Evolutionary conservation across 2,797 vertebrate species (phyloP).

Genomic region (Morelia viridis): DNA sequence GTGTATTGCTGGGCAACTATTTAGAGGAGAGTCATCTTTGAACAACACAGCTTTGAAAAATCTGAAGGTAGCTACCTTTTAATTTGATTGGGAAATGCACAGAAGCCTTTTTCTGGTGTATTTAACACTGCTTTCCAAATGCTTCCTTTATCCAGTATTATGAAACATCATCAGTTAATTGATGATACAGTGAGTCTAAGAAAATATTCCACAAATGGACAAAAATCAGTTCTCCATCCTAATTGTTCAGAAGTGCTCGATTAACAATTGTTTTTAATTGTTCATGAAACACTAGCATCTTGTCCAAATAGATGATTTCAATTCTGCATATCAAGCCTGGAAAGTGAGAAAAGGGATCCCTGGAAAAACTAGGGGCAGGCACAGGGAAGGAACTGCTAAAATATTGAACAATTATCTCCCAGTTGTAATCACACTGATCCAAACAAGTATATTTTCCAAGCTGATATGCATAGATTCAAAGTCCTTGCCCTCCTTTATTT

Average conservation of each 20-base stretch:
- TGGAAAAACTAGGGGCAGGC: background rate
- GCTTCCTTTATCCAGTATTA: background rate
- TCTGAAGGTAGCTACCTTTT: conserved; percentile 21
- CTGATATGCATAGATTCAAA: background rate
- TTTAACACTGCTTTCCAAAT: background rate
- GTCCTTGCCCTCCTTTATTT: background rate
- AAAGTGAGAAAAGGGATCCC: background rate
- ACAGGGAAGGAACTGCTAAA: background rate
- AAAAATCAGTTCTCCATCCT: background rate
- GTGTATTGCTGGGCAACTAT: conserved; percentile 47
- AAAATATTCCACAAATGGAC: background rate
- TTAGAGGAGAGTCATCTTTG: conserved; percentile 37
- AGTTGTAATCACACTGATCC: background rate
- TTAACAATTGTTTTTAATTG: background rate
- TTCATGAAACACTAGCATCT: background rate
- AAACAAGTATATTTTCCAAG: background rate
- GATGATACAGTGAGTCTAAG: background rate
- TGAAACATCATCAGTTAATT: background rate
- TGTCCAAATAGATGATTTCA: background rate
- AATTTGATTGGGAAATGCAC: conserved; percentile 10
- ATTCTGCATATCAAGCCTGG: background rate
- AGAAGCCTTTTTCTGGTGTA: background rate
- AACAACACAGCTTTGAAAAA: conserved; percentile 24
- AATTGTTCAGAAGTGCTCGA: background rate
- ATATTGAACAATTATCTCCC: background rate